Base-by-base conservation (phyloP, 2,113 vertebrate species). In the Coreoperca whiteheadi region DNA sequence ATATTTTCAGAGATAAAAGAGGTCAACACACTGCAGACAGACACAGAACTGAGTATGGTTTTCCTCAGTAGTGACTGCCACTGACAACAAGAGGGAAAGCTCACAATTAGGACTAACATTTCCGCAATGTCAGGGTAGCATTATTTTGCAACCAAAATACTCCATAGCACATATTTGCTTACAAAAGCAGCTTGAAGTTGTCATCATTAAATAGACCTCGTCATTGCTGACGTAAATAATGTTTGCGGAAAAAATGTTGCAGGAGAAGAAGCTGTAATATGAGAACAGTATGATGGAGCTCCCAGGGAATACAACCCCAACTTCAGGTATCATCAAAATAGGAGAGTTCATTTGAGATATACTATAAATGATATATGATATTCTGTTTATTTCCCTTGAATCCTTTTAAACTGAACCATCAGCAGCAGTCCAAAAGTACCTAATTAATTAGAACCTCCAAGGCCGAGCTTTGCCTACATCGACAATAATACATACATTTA, bases 361-460 rank as follows among this genome's bases (percentile, higher is more conserved):
- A 23, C 54, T 28, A 34, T 61, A 65, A 81, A 67, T 53, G 2
- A 37, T 59, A 60, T 11, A 71, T 54, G 23, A 83, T 43, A 28
- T 41, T 65, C n/a, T 54, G 56, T 64, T 75, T 57, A 64, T 56
- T 71, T 79, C 48, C 51, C 41, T 81, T 57, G 65, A 37, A 53
- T 86, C 8, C 10, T 32, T 79, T 70, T 60, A 28, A 46, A 68
- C 1, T n/a, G 69, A 81, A 76, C 60, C 32, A 53, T 37, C 5
- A 53, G 41, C 48, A 50, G 43, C 73, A 63, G 20, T 25, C 59
- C 12, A 48, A 8, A 8, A 61, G 46, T 18, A 39, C 6, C 39
- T 23, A 53, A 77, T 81, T 74, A 81, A 46, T 71, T 39, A 61
- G 4, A 48, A 67, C 16, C 32, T 32, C 21, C 16, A 78, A 72